Evolutionary conservation across 2,888 invertebrate genomes (phyloP).

Genomic region (Amblyjoppa proteus): DNA sequence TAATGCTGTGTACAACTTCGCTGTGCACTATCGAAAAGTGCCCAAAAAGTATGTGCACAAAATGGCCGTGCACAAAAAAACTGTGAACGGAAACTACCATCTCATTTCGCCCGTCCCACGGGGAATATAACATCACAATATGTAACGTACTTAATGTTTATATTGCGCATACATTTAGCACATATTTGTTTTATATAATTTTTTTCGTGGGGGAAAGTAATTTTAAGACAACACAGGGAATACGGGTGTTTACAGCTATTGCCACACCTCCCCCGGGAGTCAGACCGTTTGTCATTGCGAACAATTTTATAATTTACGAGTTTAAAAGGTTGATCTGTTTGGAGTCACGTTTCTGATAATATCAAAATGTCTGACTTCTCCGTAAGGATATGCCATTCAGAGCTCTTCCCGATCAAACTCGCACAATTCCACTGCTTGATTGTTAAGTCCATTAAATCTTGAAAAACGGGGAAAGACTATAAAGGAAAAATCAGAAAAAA

Average conservation of each 20-base stretch:
- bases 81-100: too few relatives aligned
- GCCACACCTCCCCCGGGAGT: neutral
- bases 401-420: neutral
- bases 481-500: neutral
- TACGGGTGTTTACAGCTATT: neutral
- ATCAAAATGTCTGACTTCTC: neutral
- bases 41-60: too few relatives aligned
- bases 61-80: too few relatives aligned
- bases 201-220: too few relatives aligned
- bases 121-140: too few relatives aligned
- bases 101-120: too few relatives aligned
- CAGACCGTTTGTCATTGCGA: neutral
- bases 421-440: neutral
- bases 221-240: neutral
- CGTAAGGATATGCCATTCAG: neutral
- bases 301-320: neutral
- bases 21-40: too few relatives aligned
- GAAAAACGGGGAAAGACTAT: neutral
- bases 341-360: neutral
- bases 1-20: too few relatives aligned
- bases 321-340: neutral
- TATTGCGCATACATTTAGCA: too few relatives aligned
- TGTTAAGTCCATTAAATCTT: neutral
- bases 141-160: too few relatives aligned
- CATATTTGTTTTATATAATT: too few relatives aligned